Percentiles rank a stretch among this genome's conserved stretches.
phyloP scores from a whole-genome alignment of 2,888 invertebrate species.

The Lasioglossum zephyrum region DNA sequence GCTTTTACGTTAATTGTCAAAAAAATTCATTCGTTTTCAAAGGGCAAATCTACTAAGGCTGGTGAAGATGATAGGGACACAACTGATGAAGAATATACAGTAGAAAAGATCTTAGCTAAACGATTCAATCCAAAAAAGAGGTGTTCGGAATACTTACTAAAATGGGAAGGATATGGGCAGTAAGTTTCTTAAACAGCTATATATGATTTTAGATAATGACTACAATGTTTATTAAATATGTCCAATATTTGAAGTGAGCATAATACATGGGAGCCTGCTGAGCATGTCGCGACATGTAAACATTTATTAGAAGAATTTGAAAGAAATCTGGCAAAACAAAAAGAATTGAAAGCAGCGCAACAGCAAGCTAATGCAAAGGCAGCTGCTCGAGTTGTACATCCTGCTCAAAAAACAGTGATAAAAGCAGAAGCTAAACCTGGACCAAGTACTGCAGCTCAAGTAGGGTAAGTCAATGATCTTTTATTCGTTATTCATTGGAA shows the following conservation, averaged over 20 bases:
- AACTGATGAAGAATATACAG: conserved; percentile 88
- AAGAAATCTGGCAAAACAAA: conserved; percentile 90
- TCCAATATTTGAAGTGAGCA: conserved; percentile 86
- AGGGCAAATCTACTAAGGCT: conserved; percentile 72
- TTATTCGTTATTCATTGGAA: conserved; percentile 6
- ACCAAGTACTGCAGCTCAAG: conserved; percentile 80
- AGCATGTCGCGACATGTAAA: conserved; percentile 91
- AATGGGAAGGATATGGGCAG: conserved; percentile 93
- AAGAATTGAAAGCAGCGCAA: conserved; percentile 88
- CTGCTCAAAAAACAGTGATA: conserved; percentile 75
- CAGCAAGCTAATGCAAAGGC: conserved; percentile 76
- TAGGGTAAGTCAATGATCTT: conserved; percentile 69
- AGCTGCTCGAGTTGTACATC: conserved; percentile 46
- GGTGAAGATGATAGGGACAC: conserved; percentile 72
- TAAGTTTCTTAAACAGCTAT: conserved; percentile 82
- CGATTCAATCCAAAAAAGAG: conserved; percentile 91
- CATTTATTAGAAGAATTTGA: conserved; percentile 92
- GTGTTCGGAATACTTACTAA: conserved; percentile 92
- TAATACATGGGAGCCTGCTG: conserved; percentile 94
- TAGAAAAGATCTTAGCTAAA: conserved; percentile 94
- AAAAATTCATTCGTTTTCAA: conserved; percentile 9
- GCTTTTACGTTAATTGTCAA: background rate
- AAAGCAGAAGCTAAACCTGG: conserved; percentile 80
- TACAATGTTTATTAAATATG: background rate
- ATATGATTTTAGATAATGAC: background rate